phyloP scores from a whole-genome alignment of 2,888 invertebrate species.

The Euplexia lucipara region DNA sequence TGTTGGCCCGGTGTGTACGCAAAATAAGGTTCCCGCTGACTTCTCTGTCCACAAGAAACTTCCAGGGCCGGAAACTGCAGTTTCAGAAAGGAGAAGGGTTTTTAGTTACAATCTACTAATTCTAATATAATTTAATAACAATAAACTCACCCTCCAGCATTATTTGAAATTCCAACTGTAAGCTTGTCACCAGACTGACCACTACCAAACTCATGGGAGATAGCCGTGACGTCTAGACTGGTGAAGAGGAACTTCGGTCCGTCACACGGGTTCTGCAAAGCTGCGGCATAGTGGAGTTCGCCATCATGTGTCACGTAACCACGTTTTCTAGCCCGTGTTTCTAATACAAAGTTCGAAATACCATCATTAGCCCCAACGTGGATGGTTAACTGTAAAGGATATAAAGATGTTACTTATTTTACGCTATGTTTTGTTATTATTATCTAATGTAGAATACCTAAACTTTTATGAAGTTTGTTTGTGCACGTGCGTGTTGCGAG shows the following conservation, averaged over 20 bases:
- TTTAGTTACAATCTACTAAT: not conserved
- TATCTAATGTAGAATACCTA: no score
- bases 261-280: not conserved
- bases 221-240: slow-evolving; percentile 87
- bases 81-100: not conserved
- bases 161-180: slow-evolving; percentile 88
- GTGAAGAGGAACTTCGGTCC: slow-evolving; percentile 81
- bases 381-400: slow-evolving; percentile 92
- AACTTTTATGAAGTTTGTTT: no score
- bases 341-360: slow-evolving; percentile 92
- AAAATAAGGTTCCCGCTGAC: not conserved
- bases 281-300: not conserved
- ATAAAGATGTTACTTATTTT: no score
- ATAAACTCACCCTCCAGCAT: slow-evolving; percentile 92
- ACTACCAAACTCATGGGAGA: slow-evolving; percentile 89
- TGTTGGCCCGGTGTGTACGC: no score
- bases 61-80: no score
- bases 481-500: no score
- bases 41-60: not conserved
- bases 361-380: slow-evolving; percentile 94
- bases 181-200: slow-evolving; percentile 58
- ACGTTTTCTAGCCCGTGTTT: slow-evolving; percentile 90
- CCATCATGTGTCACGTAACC: not conserved
- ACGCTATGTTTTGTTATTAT: no score
- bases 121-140: no score